phyloP scores from a whole-genome alignment of 2,797 vertebrate species.

The Danio tinwini region DNA sequence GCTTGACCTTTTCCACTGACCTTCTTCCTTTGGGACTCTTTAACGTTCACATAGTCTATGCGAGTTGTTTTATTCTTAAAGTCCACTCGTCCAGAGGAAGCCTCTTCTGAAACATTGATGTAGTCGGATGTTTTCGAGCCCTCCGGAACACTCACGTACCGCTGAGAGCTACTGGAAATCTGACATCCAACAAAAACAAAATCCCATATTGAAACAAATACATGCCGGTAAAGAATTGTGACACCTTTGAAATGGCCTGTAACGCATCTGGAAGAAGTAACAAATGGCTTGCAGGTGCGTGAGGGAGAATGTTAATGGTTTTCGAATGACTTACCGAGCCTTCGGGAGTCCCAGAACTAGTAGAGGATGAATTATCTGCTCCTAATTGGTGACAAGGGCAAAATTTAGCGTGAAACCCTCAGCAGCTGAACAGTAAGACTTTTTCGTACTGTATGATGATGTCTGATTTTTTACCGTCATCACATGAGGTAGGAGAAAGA shows the following conservation, averaged over 20 bases:
- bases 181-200: slow-evolving; percentile 32
- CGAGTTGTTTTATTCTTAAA: slow-evolving; percentile 6
- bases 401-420: slow-evolving; percentile 10
- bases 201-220: background rate
- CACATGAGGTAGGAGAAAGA: background rate
- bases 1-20: background rate
- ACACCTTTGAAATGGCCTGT: background rate
- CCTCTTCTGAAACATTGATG: slow-evolving; percentile 37
- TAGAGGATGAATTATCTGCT: slow-evolving; percentile 48
- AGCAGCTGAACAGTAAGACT: background rate
- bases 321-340: slow-evolving; percentile 46
- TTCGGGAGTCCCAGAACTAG: slow-evolving; percentile 47
- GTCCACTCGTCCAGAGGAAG: background rate
- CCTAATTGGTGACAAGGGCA: slow-evolving; percentile 1
- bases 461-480: slow-evolving; percentile 35
- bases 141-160: slow-evolving; percentile 16
- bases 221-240: background rate
- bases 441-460: background rate
- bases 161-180: slow-evolving; percentile 13
- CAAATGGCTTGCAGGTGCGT: background rate
- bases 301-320: background rate
- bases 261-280: background rate
- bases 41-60: slow-evolving; percentile 50
- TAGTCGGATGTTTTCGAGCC: slow-evolving; percentile 20
- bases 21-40: background rate